A percentile compares a stretch with the other conserved stretches of the same genome.
These are phyloP conservation scores for Spinus pinus DNA, from an alignment of 2,797 vertebrate genomes.

Conservation along the genomic window DNA sequence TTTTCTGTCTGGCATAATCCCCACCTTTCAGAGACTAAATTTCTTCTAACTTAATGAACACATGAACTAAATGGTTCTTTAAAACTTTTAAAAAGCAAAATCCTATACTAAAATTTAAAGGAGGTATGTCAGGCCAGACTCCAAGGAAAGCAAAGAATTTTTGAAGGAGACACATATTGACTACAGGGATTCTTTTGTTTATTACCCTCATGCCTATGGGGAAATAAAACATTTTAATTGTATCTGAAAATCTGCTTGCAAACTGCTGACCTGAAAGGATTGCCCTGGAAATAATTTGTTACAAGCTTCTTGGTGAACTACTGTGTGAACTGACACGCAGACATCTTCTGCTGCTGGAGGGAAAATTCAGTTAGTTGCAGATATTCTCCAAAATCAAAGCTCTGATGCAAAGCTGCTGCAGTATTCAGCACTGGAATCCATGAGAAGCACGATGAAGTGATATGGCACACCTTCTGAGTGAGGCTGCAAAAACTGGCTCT, in stretches of 20 bases:
- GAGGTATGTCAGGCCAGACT: neutral
- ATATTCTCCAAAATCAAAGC: neutral
- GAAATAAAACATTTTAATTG: conserved; percentile 17
- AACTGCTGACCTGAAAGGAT: neutral
- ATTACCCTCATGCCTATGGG: neutral
- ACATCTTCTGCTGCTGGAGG: neutral
- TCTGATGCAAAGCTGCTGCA: neutral
- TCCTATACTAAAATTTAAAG: neutral
- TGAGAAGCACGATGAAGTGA: neutral
- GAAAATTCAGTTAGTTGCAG: neutral
- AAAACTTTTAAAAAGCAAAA: neutral
- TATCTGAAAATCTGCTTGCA: conserved; percentile 8
- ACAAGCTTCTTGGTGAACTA: neutral
- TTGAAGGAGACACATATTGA: neutral
- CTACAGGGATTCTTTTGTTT: neutral
- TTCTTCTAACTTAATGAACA: neutral
- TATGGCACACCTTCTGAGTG: neutral
- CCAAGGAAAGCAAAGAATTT: neutral
- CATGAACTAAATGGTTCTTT: neutral
- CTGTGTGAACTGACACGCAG: neutral
- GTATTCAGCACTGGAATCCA: neutral
- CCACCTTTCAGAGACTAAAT: neutral
- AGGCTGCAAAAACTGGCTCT: neutral
- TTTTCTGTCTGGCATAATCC: neutral
- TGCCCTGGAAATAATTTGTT: neutral